Evolutionary conservation across 1,140 invertebrate species (phyloP).

Genomic region (Drosophila athabasca): DNA sequence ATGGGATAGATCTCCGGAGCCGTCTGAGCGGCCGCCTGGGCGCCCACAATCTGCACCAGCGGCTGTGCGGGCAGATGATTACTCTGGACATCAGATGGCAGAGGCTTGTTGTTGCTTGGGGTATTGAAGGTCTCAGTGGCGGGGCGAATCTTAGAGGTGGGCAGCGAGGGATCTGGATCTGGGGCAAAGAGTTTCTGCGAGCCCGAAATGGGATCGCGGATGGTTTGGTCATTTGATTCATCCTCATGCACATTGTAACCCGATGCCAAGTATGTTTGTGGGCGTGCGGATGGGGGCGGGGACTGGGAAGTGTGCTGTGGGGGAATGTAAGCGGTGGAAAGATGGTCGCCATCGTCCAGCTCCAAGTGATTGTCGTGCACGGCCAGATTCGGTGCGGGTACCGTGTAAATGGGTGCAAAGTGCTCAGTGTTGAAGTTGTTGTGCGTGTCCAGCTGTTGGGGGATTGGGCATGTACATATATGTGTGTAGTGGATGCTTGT

Average conservation of each 20-base stretch:
- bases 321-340: conserved; percentile 61
- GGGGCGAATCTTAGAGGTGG: conserved; percentile 80
- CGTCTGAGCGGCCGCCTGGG: conserved; percentile 61
- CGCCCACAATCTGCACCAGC: conserved; percentile 72
- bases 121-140: conserved; percentile 83
- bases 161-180: conserved; percentile 84
- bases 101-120: conserved; percentile 84
- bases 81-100: conserved; percentile 73
- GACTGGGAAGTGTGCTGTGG: conserved; percentile 39
- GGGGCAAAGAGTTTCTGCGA: conserved; percentile 84
- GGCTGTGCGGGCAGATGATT: conserved; percentile 76
- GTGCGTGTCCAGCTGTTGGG: conserved; percentile 70
- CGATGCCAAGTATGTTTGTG: conserved; percentile 56
- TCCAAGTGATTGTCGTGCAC: conserved; percentile 70
- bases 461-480: conserved; percentile 28
- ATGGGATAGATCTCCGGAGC: conserved; percentile 73
- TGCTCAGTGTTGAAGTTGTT: conserved; percentile 74
- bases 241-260: conserved; percentile 84
- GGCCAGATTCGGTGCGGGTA: conserved; percentile 89
- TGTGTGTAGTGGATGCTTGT: conserved; percentile 16
- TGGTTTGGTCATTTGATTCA: conserved; percentile 83
- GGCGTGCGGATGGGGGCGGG: conserved; percentile 20
- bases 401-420: conserved; percentile 90
- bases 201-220: conserved; percentile 77
- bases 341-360: conserved; percentile 52